A percentile compares a stretch with the other conserved stretches of the same genome.
These are phyloP conservation scores for Melanaphis sacchari DNA, from an alignment of 1,140 invertebrate species.

Conservation along the genomic window DNA sequence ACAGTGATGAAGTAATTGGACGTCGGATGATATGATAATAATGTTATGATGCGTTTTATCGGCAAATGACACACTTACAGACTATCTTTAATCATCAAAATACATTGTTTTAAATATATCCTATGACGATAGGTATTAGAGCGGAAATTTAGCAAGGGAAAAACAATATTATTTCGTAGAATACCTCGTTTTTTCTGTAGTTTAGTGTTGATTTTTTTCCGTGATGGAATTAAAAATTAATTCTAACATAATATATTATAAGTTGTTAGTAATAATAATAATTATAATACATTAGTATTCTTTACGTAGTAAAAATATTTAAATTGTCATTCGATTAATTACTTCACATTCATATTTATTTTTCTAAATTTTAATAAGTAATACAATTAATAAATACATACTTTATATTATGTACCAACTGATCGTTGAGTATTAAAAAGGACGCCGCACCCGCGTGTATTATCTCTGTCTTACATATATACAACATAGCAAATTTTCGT, in stretches of 20 bases:
- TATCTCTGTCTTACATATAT: too few relatives aligned
- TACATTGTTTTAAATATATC: not conserved
- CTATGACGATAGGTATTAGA: not conserved
- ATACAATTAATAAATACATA: too few relatives aligned
- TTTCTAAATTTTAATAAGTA: not conserved
- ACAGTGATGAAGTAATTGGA: not conserved
- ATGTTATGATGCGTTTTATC: not conserved
- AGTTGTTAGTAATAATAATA: too few relatives aligned
- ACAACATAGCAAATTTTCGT: too few relatives aligned
- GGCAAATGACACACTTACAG: not conserved
- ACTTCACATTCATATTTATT: not conserved
- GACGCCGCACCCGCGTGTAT: too few relatives aligned
- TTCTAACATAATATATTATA: too few relatives aligned
- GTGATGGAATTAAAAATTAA: too few relatives aligned
- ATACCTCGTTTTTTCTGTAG: too few relatives aligned
- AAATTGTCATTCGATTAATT: not conserved
- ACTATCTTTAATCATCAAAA: not conserved
- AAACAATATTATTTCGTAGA: not conserved
- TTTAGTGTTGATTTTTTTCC: too few relatives aligned
- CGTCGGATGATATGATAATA: not conserved
- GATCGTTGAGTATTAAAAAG: too few relatives aligned
- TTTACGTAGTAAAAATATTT: not conserved
- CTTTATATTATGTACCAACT: too few relatives aligned
- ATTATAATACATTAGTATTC: not conserved
- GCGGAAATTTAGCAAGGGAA: not conserved